Conservation (phyloP, 2,113 vertebrate species). For the Spea bombifrons region DNA sequence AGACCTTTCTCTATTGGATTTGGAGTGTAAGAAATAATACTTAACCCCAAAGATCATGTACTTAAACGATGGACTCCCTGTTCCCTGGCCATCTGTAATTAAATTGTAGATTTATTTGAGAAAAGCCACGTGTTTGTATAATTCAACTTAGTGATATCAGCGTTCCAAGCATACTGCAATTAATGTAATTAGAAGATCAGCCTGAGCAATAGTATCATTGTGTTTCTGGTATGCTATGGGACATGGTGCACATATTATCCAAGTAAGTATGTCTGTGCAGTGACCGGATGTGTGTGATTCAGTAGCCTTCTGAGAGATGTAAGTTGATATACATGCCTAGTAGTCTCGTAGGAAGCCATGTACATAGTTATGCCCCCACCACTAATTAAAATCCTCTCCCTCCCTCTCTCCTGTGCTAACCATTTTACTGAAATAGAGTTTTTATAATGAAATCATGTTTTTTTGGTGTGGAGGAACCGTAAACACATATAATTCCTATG, state of each 20-base stretch:
- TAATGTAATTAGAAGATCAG: not conserved
- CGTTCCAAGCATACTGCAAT: not conserved
- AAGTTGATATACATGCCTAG: too few relatives aligned
- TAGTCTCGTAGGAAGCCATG: too few relatives aligned
- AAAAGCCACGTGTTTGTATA: constrained; percentile 1
- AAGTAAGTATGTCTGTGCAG: not conserved
- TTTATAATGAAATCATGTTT: too few relatives aligned
- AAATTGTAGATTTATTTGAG: constrained; percentile 27
- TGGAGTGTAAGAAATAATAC: constrained; percentile 8
- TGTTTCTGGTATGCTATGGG: not conserved
- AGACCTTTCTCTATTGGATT: constrained; percentile 5
- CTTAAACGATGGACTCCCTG: constrained; percentile 18
- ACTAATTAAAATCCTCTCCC: too few relatives aligned
- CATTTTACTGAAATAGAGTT: too few relatives aligned
- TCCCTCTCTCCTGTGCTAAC: too few relatives aligned
- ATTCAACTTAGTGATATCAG: constrained; percentile 6
- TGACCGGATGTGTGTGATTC: not conserved
- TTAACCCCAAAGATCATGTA: constrained; percentile 3
- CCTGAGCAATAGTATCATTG: not conserved
- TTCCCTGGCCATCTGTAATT: constrained; percentile 21
- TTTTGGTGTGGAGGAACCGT: too few relatives aligned
- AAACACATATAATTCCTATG: too few relatives aligned
- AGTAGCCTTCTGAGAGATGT: not conserved
- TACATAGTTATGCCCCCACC: too few relatives aligned
- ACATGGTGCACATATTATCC: not conserved